A percentile compares a stretch with the other conserved stretches of the same genome.
phyloP scores from a whole-genome alignment of 2,888 invertebrate species.

The Metalampra italica region DNA sequence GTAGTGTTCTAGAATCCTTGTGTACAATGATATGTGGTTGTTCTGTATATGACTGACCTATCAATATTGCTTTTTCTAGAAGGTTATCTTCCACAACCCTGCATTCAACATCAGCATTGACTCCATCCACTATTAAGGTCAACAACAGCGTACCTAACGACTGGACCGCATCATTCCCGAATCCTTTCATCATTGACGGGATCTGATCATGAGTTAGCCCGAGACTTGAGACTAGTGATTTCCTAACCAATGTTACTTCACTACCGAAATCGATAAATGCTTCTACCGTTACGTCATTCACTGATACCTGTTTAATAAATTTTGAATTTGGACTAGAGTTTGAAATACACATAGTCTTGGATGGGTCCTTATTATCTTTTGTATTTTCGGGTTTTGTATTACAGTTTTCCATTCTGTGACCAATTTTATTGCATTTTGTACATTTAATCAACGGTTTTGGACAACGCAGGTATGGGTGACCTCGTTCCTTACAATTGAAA shows the following conservation, averaged over 20 bases:
- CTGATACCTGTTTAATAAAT: conserved; percentile 6
- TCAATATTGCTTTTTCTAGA: conserved; percentile 14
- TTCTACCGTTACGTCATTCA: conserved; percentile 1
- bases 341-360: conserved; percentile 8
- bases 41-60: no score
- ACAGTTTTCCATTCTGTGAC: conserved; percentile 10
- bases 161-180: conserved; percentile 14
- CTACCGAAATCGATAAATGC: conserved; percentile 12
- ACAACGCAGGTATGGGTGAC: conserved; percentile 14
- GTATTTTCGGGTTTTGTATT: background rate
- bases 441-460: conserved; percentile 17
- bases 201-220: conserved; percentile 5
- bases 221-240: conserved; percentile 1
- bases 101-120: conserved; percentile 11
- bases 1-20: conserved; percentile 11
- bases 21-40: no score
- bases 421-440: conserved; percentile 9
- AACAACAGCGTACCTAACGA: conserved; percentile 9
- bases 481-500: conserved; percentile 19
- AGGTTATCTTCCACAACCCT: conserved; percentile 14
- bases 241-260: conserved; percentile 8
- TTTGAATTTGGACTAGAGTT: conserved; percentile 1
- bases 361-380: no score
- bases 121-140: conserved; percentile 12
- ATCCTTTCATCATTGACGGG: conserved; percentile 13